phyloP scores from a whole-genome alignment of 2,797 vertebrate species.

The Gila robusta region DNA sequence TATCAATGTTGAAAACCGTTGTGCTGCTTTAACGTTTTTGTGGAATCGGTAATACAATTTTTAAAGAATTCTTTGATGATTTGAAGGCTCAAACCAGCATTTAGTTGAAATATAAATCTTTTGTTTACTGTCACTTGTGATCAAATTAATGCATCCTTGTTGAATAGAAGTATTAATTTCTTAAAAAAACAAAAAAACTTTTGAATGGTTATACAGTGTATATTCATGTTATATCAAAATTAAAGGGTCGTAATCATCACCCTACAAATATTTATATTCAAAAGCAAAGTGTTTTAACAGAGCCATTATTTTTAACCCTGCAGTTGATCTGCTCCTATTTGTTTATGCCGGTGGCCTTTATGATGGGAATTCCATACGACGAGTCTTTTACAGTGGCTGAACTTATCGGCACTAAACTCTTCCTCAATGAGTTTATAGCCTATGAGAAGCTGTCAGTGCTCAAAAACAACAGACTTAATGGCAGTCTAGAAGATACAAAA shows the following conservation, averaged over 20 bases:
- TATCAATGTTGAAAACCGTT: too few relatives aligned
- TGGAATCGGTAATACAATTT: background rate
- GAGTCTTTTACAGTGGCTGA: slow-evolving; percentile 88
- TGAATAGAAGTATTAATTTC: background rate
- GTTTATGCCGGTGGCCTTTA: slow-evolving; percentile 92
- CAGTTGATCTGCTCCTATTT: slow-evolving; percentile 95
- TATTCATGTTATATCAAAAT: background rate
- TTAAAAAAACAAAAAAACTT: background rate
- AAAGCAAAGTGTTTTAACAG: slow-evolving; percentile 18
- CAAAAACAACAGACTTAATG: slow-evolving; percentile 81
- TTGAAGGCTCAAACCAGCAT: background rate
- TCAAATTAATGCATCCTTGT: background rate
- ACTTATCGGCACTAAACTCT: slow-evolving; percentile 92
- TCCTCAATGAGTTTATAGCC: slow-evolving; percentile 96
- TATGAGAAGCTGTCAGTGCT: slow-evolving; percentile 85
- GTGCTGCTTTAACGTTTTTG: background rate
- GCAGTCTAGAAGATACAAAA: slow-evolving; percentile 77
- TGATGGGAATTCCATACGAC: slow-evolving; percentile 89
- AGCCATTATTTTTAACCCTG: slow-evolving; percentile 23
- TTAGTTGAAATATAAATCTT: background rate
- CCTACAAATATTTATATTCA: background rate
- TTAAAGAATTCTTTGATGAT: background rate
- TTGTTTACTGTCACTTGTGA: background rate
- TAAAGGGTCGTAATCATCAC: background rate
- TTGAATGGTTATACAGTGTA: background rate